Conservation (phyloP, 2,113 vertebrate species). For the Sorex araneus region DNA sequence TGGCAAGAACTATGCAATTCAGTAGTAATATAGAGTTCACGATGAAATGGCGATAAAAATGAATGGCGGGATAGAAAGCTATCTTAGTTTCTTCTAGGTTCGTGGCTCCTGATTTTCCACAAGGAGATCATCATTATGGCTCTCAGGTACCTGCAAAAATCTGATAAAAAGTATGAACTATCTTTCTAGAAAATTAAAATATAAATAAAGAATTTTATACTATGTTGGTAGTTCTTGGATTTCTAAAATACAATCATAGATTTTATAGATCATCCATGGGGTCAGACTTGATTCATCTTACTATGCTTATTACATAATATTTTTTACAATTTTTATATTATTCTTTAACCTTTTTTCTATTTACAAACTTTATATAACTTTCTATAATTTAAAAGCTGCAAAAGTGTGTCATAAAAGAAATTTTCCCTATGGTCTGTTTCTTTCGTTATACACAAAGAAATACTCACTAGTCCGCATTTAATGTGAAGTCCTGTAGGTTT, state of each 20-base stretch:
- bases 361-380: slow-evolving; percentile 15
- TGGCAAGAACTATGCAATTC: slow-evolving; percentile 40
- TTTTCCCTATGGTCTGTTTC: not conserved
- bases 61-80: not conserved
- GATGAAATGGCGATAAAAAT: slow-evolving; percentile 38
- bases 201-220: slow-evolving; percentile 19
- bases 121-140: not conserved
- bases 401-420: slow-evolving; percentile 10
- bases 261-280: not conserved
- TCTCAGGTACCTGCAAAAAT: slow-evolving; percentile 19
- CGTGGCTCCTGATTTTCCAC: slow-evolving; percentile 5
- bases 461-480: not conserved
- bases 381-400: slow-evolving; percentile 45
- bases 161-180: not conserved
- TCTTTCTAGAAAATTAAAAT: slow-evolving; percentile 44
- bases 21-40: slow-evolving; percentile 51
- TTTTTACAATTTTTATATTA: slow-evolving; percentile 35
- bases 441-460: not conserved
- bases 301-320: slow-evolving; percentile 4
- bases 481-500: not conserved
- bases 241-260: slow-evolving; percentile 47
- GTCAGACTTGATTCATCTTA: slow-evolving; percentile 17
- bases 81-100: slow-evolving; percentile 79
- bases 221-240: not conserved
- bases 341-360: slow-evolving; percentile 46